Conservation (phyloP, 2,797 vertebrate species). For the Oceanodroma leucorhoa region DNA sequence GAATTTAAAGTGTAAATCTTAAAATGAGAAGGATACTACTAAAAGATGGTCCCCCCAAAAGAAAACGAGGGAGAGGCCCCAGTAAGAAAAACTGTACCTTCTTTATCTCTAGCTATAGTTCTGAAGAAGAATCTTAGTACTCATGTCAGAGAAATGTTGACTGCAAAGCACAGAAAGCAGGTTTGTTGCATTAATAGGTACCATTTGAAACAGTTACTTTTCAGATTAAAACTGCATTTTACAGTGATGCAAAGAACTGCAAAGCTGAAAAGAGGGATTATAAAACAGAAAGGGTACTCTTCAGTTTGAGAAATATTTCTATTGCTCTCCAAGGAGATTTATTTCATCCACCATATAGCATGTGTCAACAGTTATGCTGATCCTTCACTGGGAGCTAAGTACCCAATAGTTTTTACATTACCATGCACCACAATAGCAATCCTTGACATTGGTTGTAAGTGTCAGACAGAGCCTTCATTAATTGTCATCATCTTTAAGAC, state of each 20-base stretch:
- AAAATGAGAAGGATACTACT: not conserved
- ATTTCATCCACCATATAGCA: constrained; percentile 2
- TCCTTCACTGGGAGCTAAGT: constrained; percentile 13
- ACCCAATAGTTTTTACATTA: constrained; percentile 29
- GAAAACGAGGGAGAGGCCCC: not conserved
- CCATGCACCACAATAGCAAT: constrained; percentile 30
- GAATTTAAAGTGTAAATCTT: not conserved
- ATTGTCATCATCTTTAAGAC: constrained; percentile 35
- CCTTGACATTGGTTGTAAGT: constrained; percentile 42
- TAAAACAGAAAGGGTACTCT: not conserved
- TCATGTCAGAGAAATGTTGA: not conserved
- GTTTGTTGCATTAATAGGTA: not conserved
- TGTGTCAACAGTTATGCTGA: constrained; percentile 33
- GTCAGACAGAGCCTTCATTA: constrained; percentile 40
- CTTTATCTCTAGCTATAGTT: not conserved
- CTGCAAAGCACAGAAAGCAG: not conserved
- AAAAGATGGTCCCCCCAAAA: not conserved
- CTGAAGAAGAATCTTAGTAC: not conserved
- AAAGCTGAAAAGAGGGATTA: constrained; percentile 42
- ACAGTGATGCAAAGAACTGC: not conserved
- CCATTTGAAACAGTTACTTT: not conserved
- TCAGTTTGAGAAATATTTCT: constrained; percentile 27
- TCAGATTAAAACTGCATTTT: constrained; percentile 29
- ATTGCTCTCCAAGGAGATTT: constrained; percentile 33
- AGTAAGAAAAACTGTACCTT: not conserved